phyloP scores from a whole-genome alignment of 2,797 vertebrate genomes.

The Kryptopterus vitreolus region DNA sequence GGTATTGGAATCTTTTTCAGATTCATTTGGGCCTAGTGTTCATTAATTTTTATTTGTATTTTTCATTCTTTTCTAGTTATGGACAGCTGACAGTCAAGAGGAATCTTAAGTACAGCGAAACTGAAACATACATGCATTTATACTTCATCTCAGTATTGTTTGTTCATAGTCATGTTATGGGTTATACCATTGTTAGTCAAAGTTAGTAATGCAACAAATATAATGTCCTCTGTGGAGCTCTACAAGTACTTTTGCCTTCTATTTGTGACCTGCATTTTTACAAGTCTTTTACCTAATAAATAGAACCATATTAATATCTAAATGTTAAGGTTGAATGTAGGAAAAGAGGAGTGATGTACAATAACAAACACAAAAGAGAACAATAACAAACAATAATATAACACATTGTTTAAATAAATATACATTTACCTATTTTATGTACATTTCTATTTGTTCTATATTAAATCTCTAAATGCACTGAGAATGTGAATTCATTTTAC shows the following conservation, averaged over 20 bases:
- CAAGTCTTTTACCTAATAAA: background rate
- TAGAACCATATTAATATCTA: background rate
- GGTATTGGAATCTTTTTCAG: background rate
- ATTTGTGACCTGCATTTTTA: too few species aligned
- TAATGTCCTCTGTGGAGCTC: too few species aligned
- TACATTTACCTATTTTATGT: too few species aligned
- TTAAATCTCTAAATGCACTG: background rate
- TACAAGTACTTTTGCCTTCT: too few species aligned
- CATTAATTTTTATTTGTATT: background rate
- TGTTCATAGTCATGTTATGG: constrained; percentile 32
- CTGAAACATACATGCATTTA: constrained; percentile 52
- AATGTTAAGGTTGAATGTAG: background rate
- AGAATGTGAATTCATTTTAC: background rate
- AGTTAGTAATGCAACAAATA: background rate
- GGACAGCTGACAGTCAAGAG: constrained; percentile 88
- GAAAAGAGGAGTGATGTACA: background rate
- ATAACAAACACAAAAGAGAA: background rate
- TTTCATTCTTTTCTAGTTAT: constrained; percentile 79
- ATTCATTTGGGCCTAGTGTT: background rate
- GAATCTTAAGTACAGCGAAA: constrained; percentile 10
- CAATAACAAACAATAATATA: background rate
- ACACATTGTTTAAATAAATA: background rate
- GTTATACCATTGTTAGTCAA: constrained; percentile 33
- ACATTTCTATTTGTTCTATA: background rate
- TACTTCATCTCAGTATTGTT: constrained; percentile 54